A percentile compares a stretch with the other conserved stretches of the same genome.
These are phyloP conservation scores for Hormiphora californensis DNA, from an alignment of 37 sponge, comb jelly and placozoan species.

Conservation along the genomic window DNA sequence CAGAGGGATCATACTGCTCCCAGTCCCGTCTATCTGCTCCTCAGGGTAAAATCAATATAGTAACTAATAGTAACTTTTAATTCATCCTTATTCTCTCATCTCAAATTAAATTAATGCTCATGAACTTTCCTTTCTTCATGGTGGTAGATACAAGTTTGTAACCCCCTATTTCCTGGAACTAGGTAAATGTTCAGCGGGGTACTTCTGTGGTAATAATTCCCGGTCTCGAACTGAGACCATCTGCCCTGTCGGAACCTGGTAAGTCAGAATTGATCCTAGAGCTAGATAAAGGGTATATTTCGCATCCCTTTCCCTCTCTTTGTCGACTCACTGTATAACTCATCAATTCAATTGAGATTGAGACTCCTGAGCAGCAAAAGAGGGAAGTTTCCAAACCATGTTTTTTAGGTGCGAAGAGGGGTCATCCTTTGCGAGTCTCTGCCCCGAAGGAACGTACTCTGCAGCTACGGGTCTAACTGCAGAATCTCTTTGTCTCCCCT, in stretches of 20 bases:
- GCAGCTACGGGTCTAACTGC: background rate
- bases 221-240: constrained; percentile 2
- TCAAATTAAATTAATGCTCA: no score
- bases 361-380: no score
- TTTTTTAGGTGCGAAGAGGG: background rate
- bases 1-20: constrained; percentile 55
- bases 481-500: constrained; percentile 7
- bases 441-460: constrained; percentile 56
- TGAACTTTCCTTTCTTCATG: no score
- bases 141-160: background rate
- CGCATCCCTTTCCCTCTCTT: no score
- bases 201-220: constrained; percentile 55
- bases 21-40: constrained; percentile 48
- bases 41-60: background rate
- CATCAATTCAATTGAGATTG: no score
- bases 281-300: no score
- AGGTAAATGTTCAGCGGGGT: constrained; percentile 56
- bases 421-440: background rate
- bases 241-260: constrained; percentile 53
- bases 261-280: no score
- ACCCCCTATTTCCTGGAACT: background rate
- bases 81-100: background rate
- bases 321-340: no score
- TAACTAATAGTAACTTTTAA: background rate
- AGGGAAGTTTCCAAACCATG: no score